Percentiles rank a stretch among this genome's conserved stretches.
Conservation (phyloP, 2,797 vertebrate genomes). For the Sarcophilus harrisii region DNA sequence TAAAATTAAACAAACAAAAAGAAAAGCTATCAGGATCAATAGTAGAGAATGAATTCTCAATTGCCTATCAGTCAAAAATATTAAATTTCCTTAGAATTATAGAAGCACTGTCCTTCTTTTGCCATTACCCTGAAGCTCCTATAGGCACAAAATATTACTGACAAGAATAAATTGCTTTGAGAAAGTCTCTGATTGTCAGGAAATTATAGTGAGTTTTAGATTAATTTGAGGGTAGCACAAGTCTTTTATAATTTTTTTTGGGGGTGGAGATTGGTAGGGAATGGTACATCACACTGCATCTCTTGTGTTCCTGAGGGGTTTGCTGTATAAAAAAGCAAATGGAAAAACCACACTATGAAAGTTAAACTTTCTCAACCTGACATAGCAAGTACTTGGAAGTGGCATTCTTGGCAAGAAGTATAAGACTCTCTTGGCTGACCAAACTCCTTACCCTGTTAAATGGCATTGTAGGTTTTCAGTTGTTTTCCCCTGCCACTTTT, state of each 20-base stretch:
- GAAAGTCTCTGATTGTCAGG: slow-evolving; percentile 28
- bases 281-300: background rate
- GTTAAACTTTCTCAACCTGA: background rate
- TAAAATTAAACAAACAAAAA: background rate
- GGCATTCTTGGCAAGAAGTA: too few relatives aligned
- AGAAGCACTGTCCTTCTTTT: background rate
- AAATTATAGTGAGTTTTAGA: slow-evolving; percentile 1
- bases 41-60: background rate
- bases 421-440: background rate
- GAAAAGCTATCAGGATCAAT: background rate
- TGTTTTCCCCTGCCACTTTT: background rate
- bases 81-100: background rate
- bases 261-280: too few relatives aligned
- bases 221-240: background rate
- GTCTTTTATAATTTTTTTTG: background rate
- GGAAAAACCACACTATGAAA: slow-evolving; percentile 18
- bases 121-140: background rate
- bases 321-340: background rate
- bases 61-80: background rate
- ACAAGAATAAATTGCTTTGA: background rate
- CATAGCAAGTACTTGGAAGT: slow-evolving; percentile 2
- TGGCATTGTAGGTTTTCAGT: background rate
- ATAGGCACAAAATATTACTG: background rate
- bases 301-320: background rate
- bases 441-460: background rate